Evolutionary conservation across 2,797 vertebrate species (phyloP).

Genomic region (Clarias platycephalus): DNA sequence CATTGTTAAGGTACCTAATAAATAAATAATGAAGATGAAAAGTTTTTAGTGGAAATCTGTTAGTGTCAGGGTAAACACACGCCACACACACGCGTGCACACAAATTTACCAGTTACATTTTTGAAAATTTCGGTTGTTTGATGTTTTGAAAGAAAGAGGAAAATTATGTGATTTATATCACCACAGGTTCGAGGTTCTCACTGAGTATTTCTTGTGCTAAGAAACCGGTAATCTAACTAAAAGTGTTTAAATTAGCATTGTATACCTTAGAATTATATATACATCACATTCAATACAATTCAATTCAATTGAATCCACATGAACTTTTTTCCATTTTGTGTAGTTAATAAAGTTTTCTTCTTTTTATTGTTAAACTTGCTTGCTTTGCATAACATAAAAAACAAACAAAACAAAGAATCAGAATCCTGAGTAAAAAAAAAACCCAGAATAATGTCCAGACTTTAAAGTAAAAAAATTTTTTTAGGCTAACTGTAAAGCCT

Average conservation of each 20-base stretch:
- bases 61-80: background rate
- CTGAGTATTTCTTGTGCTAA: background rate
- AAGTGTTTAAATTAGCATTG: background rate
- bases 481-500: background rate
- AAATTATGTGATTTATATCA: background rate
- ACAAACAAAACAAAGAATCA: background rate
- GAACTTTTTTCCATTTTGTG: too few species aligned
- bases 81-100: background rate
- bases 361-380: background rate
- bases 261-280: background rate
- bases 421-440: background rate
- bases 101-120: too few species aligned
- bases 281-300: background rate
- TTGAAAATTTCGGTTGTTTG: background rate
- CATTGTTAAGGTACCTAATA: background rate
- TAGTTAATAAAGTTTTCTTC: too few species aligned
- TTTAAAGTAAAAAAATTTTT: too few species aligned
- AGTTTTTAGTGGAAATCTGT: background rate
- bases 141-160: too few species aligned
- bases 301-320: too few species aligned
- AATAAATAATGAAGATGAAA: slow-evolving; percentile 22
- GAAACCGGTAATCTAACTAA: too few species aligned
- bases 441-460: too few species aligned
- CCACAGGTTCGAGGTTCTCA: background rate
- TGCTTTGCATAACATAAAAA: too few species aligned